Conservation (phyloP, 2,797 vertebrate genomes). For the Hypotaenidia philippensis region DNA sequence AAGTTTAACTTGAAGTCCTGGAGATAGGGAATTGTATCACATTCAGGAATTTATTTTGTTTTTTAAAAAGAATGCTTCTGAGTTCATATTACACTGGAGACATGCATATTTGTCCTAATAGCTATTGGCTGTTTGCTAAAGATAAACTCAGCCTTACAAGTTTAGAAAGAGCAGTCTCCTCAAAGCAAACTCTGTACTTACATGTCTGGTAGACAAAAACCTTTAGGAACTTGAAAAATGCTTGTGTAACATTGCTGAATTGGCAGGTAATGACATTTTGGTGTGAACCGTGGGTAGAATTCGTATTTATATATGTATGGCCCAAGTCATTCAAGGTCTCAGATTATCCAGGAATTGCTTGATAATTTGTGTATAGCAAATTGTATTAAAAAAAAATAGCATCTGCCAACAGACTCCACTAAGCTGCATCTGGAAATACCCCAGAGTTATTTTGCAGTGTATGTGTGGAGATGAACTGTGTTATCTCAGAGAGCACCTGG, state of each 20-base stretch:
- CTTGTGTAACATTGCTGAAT: background rate
- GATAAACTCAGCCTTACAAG: background rate
- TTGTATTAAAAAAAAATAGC: background rate
- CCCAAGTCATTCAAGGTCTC: background rate
- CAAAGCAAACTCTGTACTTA: background rate
- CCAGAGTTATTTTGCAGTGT: background rate
- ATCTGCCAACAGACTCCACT: background rate
- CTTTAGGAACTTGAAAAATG: background rate
- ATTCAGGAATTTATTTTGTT: background rate
- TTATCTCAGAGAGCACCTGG: conserved; percentile 30
- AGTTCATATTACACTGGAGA: background rate
- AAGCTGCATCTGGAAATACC: background rate
- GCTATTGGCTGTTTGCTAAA: background rate
- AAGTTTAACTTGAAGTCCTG: background rate
- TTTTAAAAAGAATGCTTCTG: background rate
- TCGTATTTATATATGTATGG: background rate
- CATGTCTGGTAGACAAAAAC: background rate
- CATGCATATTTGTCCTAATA: background rate
- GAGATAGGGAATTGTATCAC: background rate
- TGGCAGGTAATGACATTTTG: background rate
- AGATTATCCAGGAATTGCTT: background rate
- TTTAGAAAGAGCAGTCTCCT: background rate
- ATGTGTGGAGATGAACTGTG: background rate
- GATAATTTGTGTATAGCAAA: background rate
- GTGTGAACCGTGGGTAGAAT: background rate